Evolutionary conservation across 2,113 vertebrate genomes (phyloP).

Genomic region (Cichladusa arquata): DNA sequence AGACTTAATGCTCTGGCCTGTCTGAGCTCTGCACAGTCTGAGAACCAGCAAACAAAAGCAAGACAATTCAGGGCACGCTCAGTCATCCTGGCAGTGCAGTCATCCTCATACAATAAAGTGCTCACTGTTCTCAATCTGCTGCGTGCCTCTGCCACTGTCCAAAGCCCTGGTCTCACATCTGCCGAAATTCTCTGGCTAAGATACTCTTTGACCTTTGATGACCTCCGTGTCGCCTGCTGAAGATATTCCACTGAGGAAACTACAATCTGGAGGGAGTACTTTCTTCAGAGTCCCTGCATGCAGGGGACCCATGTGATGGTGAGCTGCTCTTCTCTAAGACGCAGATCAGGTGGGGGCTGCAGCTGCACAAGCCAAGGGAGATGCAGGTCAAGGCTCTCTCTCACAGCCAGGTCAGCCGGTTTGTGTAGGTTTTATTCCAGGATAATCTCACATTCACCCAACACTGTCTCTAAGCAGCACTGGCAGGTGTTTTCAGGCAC

Average conservation of each 20-base stretch:
- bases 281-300: background rate
- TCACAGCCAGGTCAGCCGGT: background rate
- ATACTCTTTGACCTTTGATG: background rate
- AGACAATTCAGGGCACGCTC: background rate
- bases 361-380: background rate
- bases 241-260: background rate
- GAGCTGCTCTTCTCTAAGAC: background rate
- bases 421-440: background rate
- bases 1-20: background rate
- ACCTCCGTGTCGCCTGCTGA: background rate
- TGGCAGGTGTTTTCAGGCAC: background rate
- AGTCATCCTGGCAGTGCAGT: background rate
- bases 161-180: background rate
- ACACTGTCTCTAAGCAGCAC: background rate
- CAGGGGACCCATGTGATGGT: background rate
- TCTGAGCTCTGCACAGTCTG: background rate
- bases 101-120: background rate
- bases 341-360: background rate
- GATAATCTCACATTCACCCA: background rate
- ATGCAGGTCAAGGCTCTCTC: background rate
- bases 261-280: fast-evolving
- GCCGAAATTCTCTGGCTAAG: background rate
- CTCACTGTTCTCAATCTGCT: background rate
- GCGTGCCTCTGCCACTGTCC: background rate
- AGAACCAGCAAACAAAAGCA: background rate